A percentile compares a stretch with the other conserved stretches of the same genome.
Conservation (phyloP, 2,113 vertebrate genomes). For the Indicator indicator region DNA sequence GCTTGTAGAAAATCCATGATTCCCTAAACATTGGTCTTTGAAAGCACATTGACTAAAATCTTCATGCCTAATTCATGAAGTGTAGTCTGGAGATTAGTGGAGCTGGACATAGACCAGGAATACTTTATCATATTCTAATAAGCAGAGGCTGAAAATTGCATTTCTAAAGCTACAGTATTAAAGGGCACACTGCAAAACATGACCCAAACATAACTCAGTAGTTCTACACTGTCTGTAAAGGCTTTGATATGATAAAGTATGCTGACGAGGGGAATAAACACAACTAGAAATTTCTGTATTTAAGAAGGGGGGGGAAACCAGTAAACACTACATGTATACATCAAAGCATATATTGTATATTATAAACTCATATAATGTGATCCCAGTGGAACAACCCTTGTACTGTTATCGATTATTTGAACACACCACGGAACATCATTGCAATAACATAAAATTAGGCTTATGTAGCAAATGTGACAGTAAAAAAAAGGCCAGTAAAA, state of each 20-base stretch:
- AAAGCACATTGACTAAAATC: constrained; percentile 89
- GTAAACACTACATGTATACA: constrained; percentile 70
- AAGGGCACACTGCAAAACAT: constrained; percentile 93
- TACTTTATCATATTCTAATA: constrained; percentile 99
- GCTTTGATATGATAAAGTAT: constrained; percentile 98
- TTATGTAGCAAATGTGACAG: constrained; percentile 64
- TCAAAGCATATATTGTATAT: constrained; percentile 73
- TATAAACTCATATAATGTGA: constrained; percentile 74
- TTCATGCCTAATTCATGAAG: constrained; percentile 95
- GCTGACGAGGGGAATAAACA: constrained; percentile 96
- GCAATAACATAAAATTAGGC: constrained; percentile 62
- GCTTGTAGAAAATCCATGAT: constrained; percentile 88
- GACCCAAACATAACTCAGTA: constrained; percentile 89
- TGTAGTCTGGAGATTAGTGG: constrained; percentile 85
- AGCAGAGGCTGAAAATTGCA: constrained; percentile 95
- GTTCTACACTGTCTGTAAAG: constrained; percentile 87
- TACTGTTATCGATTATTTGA: constrained; percentile 69
- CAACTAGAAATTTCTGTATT: constrained; percentile 82
- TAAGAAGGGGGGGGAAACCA: constrained; percentile 37
- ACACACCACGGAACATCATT: constrained; percentile 58
- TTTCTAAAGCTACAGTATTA: constrained; percentile 99
- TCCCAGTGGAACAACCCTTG: constrained; percentile 68
- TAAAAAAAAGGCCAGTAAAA: constrained; percentile 61
- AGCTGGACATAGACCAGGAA: constrained; percentile 86
- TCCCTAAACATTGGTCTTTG: constrained; percentile 89